Evolutionary conservation across 1,140 invertebrate genomes (phyloP).

Genomic region (Mya arenaria): DNA sequence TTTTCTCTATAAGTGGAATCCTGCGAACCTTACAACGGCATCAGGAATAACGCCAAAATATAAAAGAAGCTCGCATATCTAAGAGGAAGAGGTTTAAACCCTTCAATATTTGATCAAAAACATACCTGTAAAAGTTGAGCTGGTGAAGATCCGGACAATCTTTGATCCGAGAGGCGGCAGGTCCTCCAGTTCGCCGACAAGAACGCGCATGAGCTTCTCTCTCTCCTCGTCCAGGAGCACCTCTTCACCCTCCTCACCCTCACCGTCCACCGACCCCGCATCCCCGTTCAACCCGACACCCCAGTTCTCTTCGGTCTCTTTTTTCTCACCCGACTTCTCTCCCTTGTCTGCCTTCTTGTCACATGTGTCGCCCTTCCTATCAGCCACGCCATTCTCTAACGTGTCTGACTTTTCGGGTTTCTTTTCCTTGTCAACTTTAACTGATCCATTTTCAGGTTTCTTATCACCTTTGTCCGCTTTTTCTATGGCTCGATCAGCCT

Average conservation of each 20-base stretch:
- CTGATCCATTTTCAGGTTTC: conserved; percentile 2
- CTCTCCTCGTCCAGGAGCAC: conserved; percentile 54
- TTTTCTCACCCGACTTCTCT: conserved; percentile 29
- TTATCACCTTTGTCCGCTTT: conserved; percentile 16
- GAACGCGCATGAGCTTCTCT: conserved; percentile 83
- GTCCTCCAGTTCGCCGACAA: conserved; percentile 92
- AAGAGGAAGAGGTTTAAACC: no score
- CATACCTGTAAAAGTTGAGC: conserved; percentile 99
- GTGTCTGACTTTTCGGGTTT: not conserved
- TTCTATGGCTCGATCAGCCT: not conserved
- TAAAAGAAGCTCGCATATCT: no score
- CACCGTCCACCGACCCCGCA: conserved; percentile 12
- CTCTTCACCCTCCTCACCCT: conserved; percentile 44
- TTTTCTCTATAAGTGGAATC: no score
- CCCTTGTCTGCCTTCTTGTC: conserved; percentile 10
- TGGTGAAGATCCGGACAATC: conserved; percentile 99
- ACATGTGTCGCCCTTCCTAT: not conserved
- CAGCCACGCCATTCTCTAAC: not conserved
- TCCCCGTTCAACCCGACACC: not conserved
- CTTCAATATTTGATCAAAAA: no score
- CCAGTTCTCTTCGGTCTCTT: conserved; percentile 27
- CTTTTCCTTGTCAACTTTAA: not conserved
- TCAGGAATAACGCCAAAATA: no score
- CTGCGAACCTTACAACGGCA: no score
- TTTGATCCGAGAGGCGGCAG: conserved; percentile 98